Evolutionary conservation across 2,797 vertebrate species (phyloP).

Genomic region (Tinamus major): DNA sequence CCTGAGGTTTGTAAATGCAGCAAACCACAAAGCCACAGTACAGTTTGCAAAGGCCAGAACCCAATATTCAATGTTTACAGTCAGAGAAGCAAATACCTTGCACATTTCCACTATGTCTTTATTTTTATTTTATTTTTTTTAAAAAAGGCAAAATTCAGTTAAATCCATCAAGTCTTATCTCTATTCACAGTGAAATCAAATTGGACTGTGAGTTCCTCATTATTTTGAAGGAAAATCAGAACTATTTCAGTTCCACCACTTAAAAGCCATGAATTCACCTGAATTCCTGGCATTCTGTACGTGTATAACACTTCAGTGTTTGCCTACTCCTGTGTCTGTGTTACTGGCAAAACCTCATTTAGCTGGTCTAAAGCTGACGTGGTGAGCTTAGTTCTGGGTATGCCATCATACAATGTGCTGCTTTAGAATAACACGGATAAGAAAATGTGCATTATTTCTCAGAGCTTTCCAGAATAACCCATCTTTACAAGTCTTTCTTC

Average conservation of each 20-base stretch:
- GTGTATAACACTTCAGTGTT: not conserved
- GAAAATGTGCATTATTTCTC: not conserved
- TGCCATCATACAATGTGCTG: not conserved
- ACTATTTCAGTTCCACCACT: not conserved
- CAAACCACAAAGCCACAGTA: not conserved
- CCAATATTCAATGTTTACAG: conserved; percentile 4
- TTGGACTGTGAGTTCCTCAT: not conserved
- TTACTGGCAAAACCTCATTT: not conserved
- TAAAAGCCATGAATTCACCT: not conserved
- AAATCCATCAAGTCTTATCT: not conserved
- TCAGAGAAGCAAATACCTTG: conserved; percentile 24
- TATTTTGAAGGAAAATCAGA: not conserved
- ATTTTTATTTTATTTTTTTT: too few species aligned
- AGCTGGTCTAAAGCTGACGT: not conserved
- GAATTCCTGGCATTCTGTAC: not conserved
- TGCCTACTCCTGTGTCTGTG: not conserved
- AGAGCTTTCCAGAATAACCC: not conserved
- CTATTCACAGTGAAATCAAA: not conserved
- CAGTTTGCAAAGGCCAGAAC: conserved; percentile 34
- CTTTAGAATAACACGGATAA: not conserved
- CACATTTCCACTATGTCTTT: not conserved
- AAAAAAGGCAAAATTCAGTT: not conserved
- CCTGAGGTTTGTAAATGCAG: conserved; percentile 37
- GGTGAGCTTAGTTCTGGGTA: not conserved
- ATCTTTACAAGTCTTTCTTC: not conserved